phyloP scores from a whole-genome alignment of 2,888 invertebrate species.

The Lasioglossum oenotherae region DNA sequence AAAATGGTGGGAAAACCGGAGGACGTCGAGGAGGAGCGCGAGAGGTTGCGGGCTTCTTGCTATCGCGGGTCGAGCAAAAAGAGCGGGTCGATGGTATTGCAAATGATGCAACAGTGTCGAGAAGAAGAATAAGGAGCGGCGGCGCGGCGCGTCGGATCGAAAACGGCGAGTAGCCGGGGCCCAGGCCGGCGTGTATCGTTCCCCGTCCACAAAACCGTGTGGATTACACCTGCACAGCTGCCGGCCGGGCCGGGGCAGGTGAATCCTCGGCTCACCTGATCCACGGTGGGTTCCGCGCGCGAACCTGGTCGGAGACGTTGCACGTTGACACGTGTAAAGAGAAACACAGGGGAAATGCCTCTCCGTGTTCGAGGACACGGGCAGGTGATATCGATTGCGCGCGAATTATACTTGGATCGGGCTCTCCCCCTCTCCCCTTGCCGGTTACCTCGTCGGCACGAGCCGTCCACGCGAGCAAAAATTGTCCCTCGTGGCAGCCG shows the following conservation, averaged over 20 bases:
- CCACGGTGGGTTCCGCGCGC: constrained; percentile 69
- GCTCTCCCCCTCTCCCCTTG: constrained; percentile 25
- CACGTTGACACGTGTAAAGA: constrained; percentile 72
- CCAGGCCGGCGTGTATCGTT: constrained; percentile 38
- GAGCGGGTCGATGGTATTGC: not conserved
- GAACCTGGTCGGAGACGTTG: constrained; percentile 52
- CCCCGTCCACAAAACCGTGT: constrained; percentile 78
- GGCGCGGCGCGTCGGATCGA: constrained; percentile 25
- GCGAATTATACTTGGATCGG: constrained; percentile 78
- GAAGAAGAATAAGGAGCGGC: constrained; percentile 6
- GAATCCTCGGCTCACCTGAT: constrained; percentile 82
- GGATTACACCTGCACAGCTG: constrained; percentile 84
- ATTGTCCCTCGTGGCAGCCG: constrained; percentile 4
- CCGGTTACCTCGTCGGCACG: not conserved
- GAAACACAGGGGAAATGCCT: constrained; percentile 71
- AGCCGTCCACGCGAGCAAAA: constrained; percentile 20
- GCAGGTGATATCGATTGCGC: constrained; percentile 83
- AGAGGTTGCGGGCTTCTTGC: not conserved
- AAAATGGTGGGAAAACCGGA: not conserved
- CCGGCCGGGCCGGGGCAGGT: constrained; percentile 78
- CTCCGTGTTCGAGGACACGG: constrained; percentile 75
- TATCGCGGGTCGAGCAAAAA: not conserved
- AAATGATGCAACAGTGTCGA: not conserved
- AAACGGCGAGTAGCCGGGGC: constrained; percentile 22
- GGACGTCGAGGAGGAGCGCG: not conserved